Evolutionary conservation across 1,140 invertebrate species (phyloP), one percentile per base, ranked within the genome.

Genomic region (Rhynchophorus ferrugineus): DNA sequence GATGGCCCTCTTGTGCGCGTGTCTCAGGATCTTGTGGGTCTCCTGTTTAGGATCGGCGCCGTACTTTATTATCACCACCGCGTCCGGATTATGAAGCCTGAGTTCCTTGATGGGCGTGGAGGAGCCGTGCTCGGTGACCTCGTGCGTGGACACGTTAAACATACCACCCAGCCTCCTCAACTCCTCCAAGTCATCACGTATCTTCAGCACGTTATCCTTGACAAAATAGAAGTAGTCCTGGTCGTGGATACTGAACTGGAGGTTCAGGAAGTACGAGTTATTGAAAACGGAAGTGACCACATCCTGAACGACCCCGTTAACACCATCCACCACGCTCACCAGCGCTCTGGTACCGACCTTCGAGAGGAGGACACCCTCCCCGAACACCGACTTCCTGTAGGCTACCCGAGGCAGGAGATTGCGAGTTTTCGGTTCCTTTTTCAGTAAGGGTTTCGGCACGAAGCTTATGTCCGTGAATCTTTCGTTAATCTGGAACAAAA

Each of bases 201-300:
- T 82, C 69, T 91, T 91, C 20, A 90, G 67, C 0, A 84, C 81
- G 63, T 91, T 92, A 60, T 91, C 87, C 69, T 96, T 96, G 1
- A 96, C 88, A 70, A 97, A 95, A 65, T 95, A 95, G 72, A 95
- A 94, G 0, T 92, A 85, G 62, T 95, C 92, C 73, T 92, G 80
- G 70, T 90, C 89, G 61, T 93, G 89, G 33, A 92, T 90, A 57
- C 85, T 91, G 61, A 94, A 92, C 69, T 91, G 87, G 0, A 95
- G 72, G 53, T 94, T 89, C n/a, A 96, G 69, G 73, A 95, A 88
- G 66, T 85, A 85, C 0, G 92, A 94, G 62, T 89, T 89, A 67
- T 97, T 96, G 63, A 97, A 89, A 5, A 96, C 89, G 0, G 91
- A 91, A 0, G 88, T 91, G 0, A 95, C 88, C 0, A 95, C 88